Conservation (phyloP, 2,113 vertebrate genomes). For the Catagonus wagneri region DNA sequence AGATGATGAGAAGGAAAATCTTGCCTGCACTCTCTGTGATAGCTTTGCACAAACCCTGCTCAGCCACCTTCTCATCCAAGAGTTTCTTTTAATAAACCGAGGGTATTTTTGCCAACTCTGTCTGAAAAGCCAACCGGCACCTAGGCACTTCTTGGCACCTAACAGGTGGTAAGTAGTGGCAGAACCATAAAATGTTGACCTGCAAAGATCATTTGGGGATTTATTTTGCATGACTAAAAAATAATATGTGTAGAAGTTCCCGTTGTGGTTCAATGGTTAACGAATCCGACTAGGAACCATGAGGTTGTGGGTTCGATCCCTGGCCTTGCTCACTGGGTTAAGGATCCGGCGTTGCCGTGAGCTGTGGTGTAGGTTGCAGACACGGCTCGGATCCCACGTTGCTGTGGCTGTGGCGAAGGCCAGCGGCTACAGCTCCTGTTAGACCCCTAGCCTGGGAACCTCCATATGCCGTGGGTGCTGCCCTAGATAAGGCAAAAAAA, state of each 20-base stretch:
- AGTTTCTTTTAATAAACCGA: conserved; percentile 1
- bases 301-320: too few relatives aligned
- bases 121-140: not conserved
- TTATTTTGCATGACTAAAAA: conserved; percentile 1
- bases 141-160: not conserved
- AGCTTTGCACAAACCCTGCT: not conserved
- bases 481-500: too few relatives aligned
- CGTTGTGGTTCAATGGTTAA: too few relatives aligned
- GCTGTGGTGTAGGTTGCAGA: too few relatives aligned
- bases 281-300: too few relatives aligned
- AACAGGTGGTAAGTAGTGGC: not conserved
- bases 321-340: too few relatives aligned
- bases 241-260: not conserved
- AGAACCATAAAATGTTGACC: not conserved
- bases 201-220: not conserved
- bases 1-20: not conserved
- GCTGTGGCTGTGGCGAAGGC: too few relatives aligned
- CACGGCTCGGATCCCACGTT: too few relatives aligned
- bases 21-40: not conserved
- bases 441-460: too few relatives aligned
- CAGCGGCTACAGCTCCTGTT: too few relatives aligned
- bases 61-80: not conserved
- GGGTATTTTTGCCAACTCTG: not conserved
- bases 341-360: too few relatives aligned
- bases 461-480: too few relatives aligned